Evolutionary conservation across 2,797 vertebrate genomes (phyloP), one percentile per base, ranked within the genome.

Genomic region (Luscinia luscinia): DNA sequence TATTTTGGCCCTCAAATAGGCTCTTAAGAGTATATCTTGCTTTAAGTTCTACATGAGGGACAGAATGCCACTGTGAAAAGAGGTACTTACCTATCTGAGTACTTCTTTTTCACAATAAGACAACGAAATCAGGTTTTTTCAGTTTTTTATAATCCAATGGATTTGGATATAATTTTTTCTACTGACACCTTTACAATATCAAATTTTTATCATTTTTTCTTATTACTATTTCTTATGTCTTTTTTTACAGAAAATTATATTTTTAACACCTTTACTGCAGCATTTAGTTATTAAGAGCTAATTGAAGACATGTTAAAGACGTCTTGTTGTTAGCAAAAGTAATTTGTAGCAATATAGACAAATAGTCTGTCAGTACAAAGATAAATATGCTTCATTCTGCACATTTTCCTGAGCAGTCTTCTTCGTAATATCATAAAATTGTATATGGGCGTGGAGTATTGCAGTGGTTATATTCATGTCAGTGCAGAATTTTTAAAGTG

Each of bases 151-250:
- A 20, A 13, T 79, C 8, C 21, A 66, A 0, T 40, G 9, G 15
- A 52, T 87, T 91, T 66, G 19, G 7, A 46, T 52, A 52, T 23
- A 16, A 23, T 16, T 19, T 55, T 46, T 15, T 28, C 30, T 40
- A 41, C 16, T 41, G 14, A 24, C 12, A 61, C 3, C 1, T 40
- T 69, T 30, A 11, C 1, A 32, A 19, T 15, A 45, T 8, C 2
- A 41, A 18, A 3, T 54, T 55, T 40, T 73, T 41, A 24, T 62
- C 0, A 2, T 14, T 18, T 12, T 14, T 40, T 26, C 12, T 22
- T 38, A 2, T 12, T 15, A 3, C 48, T 45, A 51, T 54, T 38
- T 17, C 2, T 43, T 52, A 15, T 16, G 3, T 18, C 0, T 13
- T 34, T 66, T 76, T 76, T 32, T 73, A 27, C 3, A 52, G 9